Conservation (phyloP, 2,113 vertebrate species). For the Lamprologus lemairii region DNA sequence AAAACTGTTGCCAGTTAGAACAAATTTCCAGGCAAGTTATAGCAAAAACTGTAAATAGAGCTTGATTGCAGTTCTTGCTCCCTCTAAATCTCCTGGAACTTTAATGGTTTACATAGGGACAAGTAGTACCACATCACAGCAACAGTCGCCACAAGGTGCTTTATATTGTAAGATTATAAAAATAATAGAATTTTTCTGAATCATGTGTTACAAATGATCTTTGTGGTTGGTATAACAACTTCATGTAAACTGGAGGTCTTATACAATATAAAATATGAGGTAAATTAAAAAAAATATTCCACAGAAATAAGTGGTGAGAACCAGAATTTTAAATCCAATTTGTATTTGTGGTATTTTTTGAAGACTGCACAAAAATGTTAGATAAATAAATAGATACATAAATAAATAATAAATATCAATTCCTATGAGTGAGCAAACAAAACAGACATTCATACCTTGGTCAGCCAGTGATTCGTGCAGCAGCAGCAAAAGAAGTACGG, state of each 20-base stretch:
- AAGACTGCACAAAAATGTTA: background rate
- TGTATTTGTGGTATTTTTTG: background rate
- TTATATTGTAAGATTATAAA: background rate
- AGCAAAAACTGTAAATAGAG: background rate
- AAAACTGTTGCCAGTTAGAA: background rate
- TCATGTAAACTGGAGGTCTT: background rate
- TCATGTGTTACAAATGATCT: background rate
- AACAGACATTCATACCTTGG: background rate
- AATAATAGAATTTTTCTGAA: background rate
- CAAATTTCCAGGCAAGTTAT: background rate
- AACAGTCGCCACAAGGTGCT: accelerated
- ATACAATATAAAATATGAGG: background rate
- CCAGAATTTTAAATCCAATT: background rate
- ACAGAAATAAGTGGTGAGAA: background rate
- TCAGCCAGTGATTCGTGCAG: background rate
- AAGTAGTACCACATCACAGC: background rate
- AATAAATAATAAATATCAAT: background rate
- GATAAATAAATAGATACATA: background rate
- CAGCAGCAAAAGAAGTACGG: conserved; percentile 19
- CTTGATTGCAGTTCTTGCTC: background rate
- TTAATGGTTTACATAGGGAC: accelerated
- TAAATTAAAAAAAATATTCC: background rate
- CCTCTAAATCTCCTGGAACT: background rate
- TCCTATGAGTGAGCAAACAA: background rate
- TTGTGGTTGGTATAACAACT: background rate